These are phyloP conservation scores for Melanostoma mellinum DNA, from an alignment of 2,888 invertebrate genomes.

Conservation along the genomic window DNA sequence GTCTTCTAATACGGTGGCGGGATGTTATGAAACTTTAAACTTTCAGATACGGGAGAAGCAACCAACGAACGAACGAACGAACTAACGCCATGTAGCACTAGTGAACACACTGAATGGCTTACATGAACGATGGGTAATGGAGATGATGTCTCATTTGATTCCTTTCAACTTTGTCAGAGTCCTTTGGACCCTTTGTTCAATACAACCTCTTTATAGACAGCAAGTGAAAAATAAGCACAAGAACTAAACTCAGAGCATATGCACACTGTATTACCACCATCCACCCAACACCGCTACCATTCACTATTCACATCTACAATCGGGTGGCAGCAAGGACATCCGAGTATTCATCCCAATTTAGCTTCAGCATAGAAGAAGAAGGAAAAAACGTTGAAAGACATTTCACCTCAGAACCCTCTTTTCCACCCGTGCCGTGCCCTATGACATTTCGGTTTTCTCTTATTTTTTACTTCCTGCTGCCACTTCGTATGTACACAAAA, in stretches of 20 bases:
- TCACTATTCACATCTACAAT: conserved; percentile 3
- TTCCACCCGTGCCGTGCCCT: background rate
- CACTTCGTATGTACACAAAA: conserved; percentile 62
- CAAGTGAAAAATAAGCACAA: conserved; percentile 68
- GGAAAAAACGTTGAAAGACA: conserved; percentile 42
- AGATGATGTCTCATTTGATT: conserved; percentile 73
- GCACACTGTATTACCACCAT: conserved; percentile 46
- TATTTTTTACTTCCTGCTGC: conserved; percentile 48
- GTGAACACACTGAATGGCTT: conserved; percentile 31
- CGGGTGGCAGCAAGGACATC: conserved; percentile 57
- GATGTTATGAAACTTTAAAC: conserved; percentile 73
- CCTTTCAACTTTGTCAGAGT: conserved; percentile 72
- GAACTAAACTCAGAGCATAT: conserved; percentile 58
- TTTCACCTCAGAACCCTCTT: conserved; percentile 24
- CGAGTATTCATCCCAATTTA: conserved; percentile 70
- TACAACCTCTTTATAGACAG: conserved; percentile 63
- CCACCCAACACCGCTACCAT: conserved; percentile 2
- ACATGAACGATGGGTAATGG: conserved; percentile 47
- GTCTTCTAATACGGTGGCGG: conserved; percentile 21
- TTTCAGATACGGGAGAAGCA: conserved; percentile 44
- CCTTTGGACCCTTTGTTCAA: conserved; percentile 66
- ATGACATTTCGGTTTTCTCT: conserved; percentile 49
- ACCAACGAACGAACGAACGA: too few relatives aligned
- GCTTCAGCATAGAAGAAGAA: background rate
- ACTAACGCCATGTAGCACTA: conserved; percentile 7